Percentiles rank a stretch among this genome's conserved stretches.
Conservation (phyloP, 2,888 invertebrate genomes). For the Caenorhabditis drosophilae region DNA sequence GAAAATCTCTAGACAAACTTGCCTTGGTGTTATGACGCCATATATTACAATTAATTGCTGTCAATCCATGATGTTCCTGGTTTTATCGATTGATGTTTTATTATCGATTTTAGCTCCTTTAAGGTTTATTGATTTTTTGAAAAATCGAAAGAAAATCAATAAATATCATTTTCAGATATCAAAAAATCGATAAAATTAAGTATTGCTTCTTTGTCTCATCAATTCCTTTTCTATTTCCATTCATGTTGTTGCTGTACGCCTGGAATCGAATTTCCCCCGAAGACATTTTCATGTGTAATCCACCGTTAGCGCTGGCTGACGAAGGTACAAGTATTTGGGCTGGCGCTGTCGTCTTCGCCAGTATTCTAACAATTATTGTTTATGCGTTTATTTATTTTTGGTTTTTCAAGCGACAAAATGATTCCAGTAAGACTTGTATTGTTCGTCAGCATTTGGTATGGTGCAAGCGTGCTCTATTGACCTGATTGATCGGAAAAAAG, state of each 20-base stretch:
- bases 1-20: not conserved
- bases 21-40: not conserved
- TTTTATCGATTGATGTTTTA: not conserved
- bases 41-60: not conserved
- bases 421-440: too few relatives aligned
- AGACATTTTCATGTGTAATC: not conserved
- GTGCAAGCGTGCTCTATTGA: too few relatives aligned
- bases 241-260: not conserved
- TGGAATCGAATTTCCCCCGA: not conserved
- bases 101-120: not conserved
- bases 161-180: not conserved
- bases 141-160: not conserved
- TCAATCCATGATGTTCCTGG: conserved; percentile 4
- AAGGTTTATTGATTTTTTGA: not conserved
- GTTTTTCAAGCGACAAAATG: too few relatives aligned
- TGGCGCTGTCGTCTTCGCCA: too few relatives aligned
- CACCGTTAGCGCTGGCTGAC: conserved; percentile 1
- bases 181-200: not conserved
- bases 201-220: not conserved
- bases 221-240: not conserved
- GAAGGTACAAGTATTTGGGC: not conserved
- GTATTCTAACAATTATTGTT: too few relatives aligned
- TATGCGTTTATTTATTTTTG: too few relatives aligned
- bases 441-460: too few relatives aligned
- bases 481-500: too few relatives aligned